A percentile compares a stretch with the other conserved stretches of the same genome.
Conservation (phyloP, 1,140 invertebrate species). For the Coptotermes formosanus region DNA sequence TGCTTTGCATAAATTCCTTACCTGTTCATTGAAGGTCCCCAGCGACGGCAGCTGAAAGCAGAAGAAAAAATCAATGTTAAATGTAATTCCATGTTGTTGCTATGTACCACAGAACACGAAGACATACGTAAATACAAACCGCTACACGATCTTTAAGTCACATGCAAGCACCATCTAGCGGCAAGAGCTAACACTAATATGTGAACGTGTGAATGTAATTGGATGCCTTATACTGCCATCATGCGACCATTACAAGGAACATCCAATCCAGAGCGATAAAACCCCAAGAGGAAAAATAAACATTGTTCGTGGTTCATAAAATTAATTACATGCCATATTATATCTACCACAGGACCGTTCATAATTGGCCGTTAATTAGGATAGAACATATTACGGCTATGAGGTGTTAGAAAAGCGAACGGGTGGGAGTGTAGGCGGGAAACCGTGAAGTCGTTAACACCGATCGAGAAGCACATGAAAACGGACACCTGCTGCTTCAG, state of each 20-base stretch:
- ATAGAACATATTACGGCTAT: background rate
- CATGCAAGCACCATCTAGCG: background rate
- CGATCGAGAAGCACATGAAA: background rate
- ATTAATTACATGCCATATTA: constrained; percentile 3
- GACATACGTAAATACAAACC: background rate
- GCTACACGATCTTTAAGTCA: background rate
- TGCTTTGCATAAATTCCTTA: background rate
- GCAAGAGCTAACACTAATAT: background rate
- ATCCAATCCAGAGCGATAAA: background rate
- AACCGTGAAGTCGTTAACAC: background rate
- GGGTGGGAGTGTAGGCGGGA: background rate
- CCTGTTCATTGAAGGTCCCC: constrained; percentile 26
- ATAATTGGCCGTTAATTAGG: background rate
- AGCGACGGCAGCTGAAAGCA: constrained; percentile 16
- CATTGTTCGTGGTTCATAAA: background rate
- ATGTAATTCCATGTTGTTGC: background rate
- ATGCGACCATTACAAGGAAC: background rate
- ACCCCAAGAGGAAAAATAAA: background rate
- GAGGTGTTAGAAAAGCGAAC: background rate
- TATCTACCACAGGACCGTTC: background rate
- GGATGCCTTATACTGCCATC: background rate
- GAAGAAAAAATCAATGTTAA: background rate
- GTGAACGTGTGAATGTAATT: background rate
- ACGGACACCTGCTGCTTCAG: background rate
- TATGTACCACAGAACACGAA: too few species aligned